These are phyloP conservation scores for Semotilus atromaculatus DNA, from an alignment of 2,797 vertebrate genomes.

Conservation along the genomic window DNA sequence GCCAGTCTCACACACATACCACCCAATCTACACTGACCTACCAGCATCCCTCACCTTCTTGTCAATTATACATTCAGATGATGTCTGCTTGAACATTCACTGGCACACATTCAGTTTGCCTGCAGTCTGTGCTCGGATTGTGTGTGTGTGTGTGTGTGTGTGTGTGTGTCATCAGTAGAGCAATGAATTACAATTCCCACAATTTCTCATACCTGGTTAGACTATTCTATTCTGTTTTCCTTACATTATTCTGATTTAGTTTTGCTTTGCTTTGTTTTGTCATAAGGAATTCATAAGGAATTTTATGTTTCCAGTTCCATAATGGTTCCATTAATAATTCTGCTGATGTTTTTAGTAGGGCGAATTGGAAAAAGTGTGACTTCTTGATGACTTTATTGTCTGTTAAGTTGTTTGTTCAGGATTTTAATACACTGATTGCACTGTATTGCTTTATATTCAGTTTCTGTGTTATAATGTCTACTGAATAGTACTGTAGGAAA, in stretches of 20 bases:
- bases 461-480: not conserved
- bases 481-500: not conserved
- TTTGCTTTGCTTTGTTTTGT: not conserved
- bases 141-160: not conserved
- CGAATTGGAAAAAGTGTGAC: not conserved
- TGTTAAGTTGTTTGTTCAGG: not conserved
- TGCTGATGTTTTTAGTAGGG: too few relatives aligned
- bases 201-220: not conserved
- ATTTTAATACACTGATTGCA: not conserved
- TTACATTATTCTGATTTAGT: not conserved
- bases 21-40: conserved; percentile 10
- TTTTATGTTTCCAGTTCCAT: not conserved
- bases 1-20: conserved; percentile 38
- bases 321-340: not conserved
- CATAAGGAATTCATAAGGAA: not conserved
- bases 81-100: conserved; percentile 31
- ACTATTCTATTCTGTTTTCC: not conserved
- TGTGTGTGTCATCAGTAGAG: not conserved
- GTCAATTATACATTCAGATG: conserved; percentile 45
- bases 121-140: not conserved
- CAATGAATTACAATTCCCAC: conserved; percentile 9
- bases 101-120: conserved; percentile 17
- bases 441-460: not conserved
- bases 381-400: not conserved
- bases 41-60: conserved; percentile 23